Percentiles rank a stretch among this genome's conserved stretches.
Evolutionary conservation across 2,888 invertebrate species (phyloP).

Genomic region (Pemphredon lugubris): DNA sequence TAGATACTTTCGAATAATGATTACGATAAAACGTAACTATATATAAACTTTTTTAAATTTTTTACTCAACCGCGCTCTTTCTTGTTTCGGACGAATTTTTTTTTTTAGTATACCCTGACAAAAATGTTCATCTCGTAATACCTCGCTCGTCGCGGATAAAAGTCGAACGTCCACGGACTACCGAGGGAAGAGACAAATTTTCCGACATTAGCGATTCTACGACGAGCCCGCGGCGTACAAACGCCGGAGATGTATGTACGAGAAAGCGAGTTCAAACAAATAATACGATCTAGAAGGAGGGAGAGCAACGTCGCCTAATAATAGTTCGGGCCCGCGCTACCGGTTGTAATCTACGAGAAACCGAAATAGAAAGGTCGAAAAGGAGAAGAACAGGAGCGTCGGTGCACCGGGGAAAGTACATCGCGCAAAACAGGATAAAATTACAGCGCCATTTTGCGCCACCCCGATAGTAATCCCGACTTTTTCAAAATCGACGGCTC

Average conservation of each 20-base stretch:
- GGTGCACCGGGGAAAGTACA: slow-evolving; percentile 25
- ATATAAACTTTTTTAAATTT: too few relatives aligned
- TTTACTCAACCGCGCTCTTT: too few relatives aligned
- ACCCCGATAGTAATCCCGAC: slow-evolving; percentile 1
- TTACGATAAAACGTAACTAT: too few relatives aligned
- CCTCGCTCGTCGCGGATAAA: too few relatives aligned
- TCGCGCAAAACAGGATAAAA: slow-evolving; percentile 39
- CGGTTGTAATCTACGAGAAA: slow-evolving; percentile 73
- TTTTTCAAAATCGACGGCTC: not conserved
- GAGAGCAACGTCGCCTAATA: slow-evolving; percentile 65
- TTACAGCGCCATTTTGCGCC: slow-evolving; percentile 20
- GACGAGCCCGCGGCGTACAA: slow-evolving; percentile 46
- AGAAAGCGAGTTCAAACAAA: slow-evolving; percentile 72
- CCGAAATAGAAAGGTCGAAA: slow-evolving; percentile 73
- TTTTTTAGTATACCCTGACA: too few relatives aligned
- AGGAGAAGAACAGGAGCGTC: slow-evolving; percentile 37
- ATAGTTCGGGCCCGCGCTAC: slow-evolving; percentile 68
- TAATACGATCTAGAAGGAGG: slow-evolving; percentile 66
- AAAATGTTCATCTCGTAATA: too few relatives aligned
- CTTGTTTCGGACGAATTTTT: too few relatives aligned
- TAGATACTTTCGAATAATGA: too few relatives aligned
- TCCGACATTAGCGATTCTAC: too few relatives aligned
- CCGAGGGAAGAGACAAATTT: too few relatives aligned
- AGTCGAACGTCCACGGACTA: too few relatives aligned
- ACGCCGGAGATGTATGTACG: slow-evolving; percentile 51